A percentile compares a stretch with the other conserved stretches of the same genome.
Conservation (phyloP, 2,888 invertebrate genomes). For the Lingula anatina region DNA sequence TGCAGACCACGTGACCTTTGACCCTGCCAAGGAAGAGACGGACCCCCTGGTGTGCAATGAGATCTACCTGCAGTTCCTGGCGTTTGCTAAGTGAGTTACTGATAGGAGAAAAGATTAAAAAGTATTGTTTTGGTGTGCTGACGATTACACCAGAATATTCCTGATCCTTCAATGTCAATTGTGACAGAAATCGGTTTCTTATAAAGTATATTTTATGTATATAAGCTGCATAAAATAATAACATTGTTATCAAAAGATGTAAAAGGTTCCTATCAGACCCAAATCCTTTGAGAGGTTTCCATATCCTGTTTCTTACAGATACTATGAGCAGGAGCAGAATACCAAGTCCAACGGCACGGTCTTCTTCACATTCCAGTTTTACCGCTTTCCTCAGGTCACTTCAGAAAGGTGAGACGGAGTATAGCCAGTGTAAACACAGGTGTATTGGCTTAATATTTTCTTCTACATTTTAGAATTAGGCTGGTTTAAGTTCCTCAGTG, state of each 20-base stretch:
- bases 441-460: background rate
- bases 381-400: slow-evolving; percentile 53
- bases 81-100: slow-evolving; percentile 48
- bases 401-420: slow-evolving; percentile 57
- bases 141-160: no score
- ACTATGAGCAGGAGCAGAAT: background rate
- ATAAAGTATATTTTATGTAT: no score
- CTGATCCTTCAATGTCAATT: no score
- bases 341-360: slow-evolving; percentile 29
- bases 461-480: no score
- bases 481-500: no score
- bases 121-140: no score
- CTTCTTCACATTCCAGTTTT: slow-evolving; percentile 57
- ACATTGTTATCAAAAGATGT: no score
- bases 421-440: background rate
- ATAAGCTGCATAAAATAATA: no score
- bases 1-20: slow-evolving; percentile 23
- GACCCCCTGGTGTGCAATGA: slow-evolving; percentile 53
- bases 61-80: slow-evolving; percentile 55
- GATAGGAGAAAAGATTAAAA: no score
- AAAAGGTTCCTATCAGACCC: no score
- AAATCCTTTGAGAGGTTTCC: no score
- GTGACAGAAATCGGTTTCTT: no score
- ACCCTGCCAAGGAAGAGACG: slow-evolving; percentile 40
- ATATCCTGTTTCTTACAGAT: background rate